A percentile compares a stretch with the other conserved stretches of the same genome.
Evolutionary conservation across 1,140 invertebrate species (phyloP).

Genomic region (Achatina immaculata): DNA sequence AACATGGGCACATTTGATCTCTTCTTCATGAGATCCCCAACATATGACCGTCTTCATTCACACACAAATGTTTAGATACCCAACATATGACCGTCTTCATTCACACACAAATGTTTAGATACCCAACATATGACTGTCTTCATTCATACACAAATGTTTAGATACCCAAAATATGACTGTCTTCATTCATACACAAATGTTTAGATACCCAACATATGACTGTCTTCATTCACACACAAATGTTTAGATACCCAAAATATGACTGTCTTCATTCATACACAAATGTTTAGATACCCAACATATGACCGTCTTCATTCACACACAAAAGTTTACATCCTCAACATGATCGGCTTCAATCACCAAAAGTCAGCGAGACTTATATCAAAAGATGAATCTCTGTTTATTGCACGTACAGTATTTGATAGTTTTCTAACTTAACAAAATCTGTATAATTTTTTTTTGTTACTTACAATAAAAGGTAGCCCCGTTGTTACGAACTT

Average conservation of each 20-base stretch:
- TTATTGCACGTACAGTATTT: neutral
- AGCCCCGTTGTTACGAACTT: neutral
- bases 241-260: too few relatives aligned
- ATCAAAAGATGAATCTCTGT: neutral
- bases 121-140: neutral
- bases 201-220: too few relatives aligned
- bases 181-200: too few relatives aligned
- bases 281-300: too few relatives aligned
- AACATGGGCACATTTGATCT: neutral
- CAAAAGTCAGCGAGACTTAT: neutral
- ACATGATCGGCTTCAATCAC: neutral
- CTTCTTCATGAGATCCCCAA: neutral
- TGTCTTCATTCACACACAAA: too few relatives aligned
- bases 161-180: neutral
- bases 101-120: neutral
- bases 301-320: neutral
- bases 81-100: neutral
- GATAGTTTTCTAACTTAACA: neutral
- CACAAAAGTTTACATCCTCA: neutral
- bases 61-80: neutral
- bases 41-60: neutral
- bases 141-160: neutral
- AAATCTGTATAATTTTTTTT: neutral
- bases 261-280: too few relatives aligned
- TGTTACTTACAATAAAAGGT: slow-evolving; percentile 14